Percentiles rank a stretch among this genome's conserved stretches.
phyloP scores from a whole-genome alignment of 1,140 invertebrate genomes.

The Cydia pomonella region DNA sequence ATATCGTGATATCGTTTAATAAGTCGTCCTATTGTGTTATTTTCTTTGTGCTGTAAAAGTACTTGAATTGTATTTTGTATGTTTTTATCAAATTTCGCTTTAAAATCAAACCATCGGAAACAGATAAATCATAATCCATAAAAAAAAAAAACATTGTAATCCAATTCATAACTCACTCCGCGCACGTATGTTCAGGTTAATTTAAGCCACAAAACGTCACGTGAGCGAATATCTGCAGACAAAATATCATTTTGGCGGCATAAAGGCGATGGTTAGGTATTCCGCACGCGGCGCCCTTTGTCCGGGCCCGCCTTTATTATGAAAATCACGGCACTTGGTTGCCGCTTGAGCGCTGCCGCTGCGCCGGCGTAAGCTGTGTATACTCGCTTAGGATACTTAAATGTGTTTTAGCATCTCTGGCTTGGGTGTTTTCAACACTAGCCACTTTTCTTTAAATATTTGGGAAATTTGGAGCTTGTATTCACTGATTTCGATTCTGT shows the following conservation, averaged over 20 bases:
- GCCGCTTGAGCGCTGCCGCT: constrained; percentile 12
- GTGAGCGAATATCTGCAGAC: constrained; percentile 29
- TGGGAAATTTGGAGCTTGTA: not conserved
- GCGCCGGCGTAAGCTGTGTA: constrained; percentile 9
- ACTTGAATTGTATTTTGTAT: too few species aligned
- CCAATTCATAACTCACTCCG: constrained; percentile 1
- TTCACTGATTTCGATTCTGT: too few species aligned
- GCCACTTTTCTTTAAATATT: not conserved
- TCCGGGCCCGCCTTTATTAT: constrained; percentile 29
- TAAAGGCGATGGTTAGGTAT: constrained; percentile 18
- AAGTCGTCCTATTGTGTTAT: too few species aligned
- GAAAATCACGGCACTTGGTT: constrained; percentile 31
- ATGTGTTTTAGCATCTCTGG: not conserved
- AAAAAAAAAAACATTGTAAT: constrained; percentile 24
- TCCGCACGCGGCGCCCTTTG: constrained; percentile 16
- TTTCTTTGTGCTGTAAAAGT: too few species aligned
- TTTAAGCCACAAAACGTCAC: constrained; percentile 32
- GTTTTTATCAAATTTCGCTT: too few species aligned
- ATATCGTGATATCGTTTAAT: too few species aligned
- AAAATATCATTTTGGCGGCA: constrained; percentile 31
- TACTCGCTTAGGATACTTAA: not conserved
- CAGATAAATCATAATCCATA: constrained; percentile 5
- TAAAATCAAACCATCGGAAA: not conserved
- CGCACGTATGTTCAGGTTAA: constrained; percentile 31
- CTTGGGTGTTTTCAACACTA: not conserved